Percentiles rank a stretch among this genome's conserved stretches.
These are phyloP conservation scores for Ormyrus pomaceus DNA, from an alignment of 2,888 invertebrate species.

Conservation along the genomic window DNA sequence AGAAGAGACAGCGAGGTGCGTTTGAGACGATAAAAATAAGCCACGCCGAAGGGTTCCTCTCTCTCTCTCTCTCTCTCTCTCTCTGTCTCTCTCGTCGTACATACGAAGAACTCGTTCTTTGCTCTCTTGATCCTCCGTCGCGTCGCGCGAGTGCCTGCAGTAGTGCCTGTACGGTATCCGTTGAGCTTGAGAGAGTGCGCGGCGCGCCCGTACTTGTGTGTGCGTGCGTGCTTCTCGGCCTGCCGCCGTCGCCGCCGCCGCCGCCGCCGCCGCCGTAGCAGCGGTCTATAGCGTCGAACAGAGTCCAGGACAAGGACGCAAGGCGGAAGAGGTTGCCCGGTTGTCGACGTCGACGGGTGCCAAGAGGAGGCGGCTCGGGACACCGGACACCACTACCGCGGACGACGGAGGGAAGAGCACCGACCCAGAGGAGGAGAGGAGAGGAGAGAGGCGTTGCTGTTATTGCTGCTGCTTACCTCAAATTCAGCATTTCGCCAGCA, in stretches of 20 bases:
- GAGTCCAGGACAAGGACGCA: too few species aligned
- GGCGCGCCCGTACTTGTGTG: not conserved
- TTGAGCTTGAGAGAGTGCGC: not conserved
- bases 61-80: not conserved
- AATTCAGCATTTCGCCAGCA: constrained; percentile 18
- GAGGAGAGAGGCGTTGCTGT: constrained; percentile 34
- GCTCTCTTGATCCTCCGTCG: not conserved
- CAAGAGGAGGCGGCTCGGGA: not conserved
- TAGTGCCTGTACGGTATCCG: not conserved
- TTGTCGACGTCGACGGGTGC: constrained; percentile 9
- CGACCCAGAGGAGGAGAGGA: constrained; percentile 35
- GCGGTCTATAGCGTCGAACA: not conserved
- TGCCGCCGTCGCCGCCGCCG: too few species aligned
- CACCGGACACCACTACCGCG: not conserved
- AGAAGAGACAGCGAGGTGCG: constrained; percentile 53
- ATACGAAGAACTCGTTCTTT: not conserved
- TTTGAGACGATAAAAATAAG: constrained; percentile 56
- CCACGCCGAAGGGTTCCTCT: constrained; percentile 42
- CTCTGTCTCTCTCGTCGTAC: not conserved
- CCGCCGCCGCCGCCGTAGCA: not conserved
- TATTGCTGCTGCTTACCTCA: not conserved
- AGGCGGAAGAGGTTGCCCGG: too few species aligned
- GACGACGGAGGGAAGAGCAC: constrained; percentile 11
- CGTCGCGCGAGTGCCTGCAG: not conserved
- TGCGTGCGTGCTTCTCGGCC: not conserved